Evolutionary conservation across 2,888 invertebrate species (phyloP), one percentile per base, ranked within the genome.

Genomic region (Chironomus riparius): DNA sequence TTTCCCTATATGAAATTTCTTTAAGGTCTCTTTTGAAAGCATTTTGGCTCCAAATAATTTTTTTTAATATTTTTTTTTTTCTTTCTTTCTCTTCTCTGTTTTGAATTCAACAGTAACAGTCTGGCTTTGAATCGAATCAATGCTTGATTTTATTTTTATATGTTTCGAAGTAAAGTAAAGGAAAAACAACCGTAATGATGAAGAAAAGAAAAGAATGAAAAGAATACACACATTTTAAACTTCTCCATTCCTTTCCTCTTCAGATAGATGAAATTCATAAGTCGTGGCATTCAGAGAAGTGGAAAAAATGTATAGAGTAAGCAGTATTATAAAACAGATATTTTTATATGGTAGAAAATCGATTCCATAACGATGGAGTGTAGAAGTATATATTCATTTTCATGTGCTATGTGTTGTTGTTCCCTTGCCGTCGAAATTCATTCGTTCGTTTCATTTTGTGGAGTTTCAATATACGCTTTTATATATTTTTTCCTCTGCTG

Each of bases 121-220:
- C 74, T 74, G 74, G 62, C 74, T 74, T 74, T 74, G 68, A 74
- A 74, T 74, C 72, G 72, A 72, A 72, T 72, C 72, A 68, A 65
- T 74, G 74, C 74, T 74, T 47, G 74, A 74, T 74, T 68, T 74
- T 74, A 74, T 74, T 74, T 74, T 74, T 74, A 74, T 74, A 74
- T 74, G 68, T 72, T 72, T 72, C 72, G 56, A 28, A 72, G 62
- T 18, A 61, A 72, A 65, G 24, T n/a, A 47, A 38, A 74, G 48
- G 74, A 74, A 74, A 74, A 74, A 74, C 74, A 74, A 74, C 74
- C 74, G 74, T 74, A 74, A 74, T 74, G 74, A 74, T 47, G 74
- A 74, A 56, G 56, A 56, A 56, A 56, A 56, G 56, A 56, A 56
- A 38, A 56, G 50, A 50, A 50, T 50, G 50, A 50, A 50, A 74